phyloP scores from a whole-genome alignment of 2,797 vertebrate genomes.

The Spheniscus humboldti region DNA sequence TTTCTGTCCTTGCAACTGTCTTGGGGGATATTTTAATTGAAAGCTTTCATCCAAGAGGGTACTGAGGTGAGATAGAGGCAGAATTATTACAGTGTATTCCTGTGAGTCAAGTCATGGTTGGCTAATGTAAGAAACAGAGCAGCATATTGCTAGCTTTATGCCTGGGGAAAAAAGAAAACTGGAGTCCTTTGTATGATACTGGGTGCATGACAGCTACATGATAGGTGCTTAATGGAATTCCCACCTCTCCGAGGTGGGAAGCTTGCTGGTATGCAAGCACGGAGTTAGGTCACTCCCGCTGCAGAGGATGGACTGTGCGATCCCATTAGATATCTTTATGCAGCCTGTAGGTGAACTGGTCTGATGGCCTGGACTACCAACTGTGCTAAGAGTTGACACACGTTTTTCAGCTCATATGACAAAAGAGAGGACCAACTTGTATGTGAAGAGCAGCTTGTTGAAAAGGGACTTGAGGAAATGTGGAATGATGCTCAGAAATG shows the following conservation, averaged over 20 bases:
- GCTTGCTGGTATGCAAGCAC: not conserved
- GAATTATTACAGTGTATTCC: not conserved
- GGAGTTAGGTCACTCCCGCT: not conserved
- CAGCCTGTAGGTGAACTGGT: not conserved
- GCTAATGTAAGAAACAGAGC: not conserved
- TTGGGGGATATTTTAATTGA: not conserved
- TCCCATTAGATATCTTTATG: not conserved
- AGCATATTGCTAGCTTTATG: not conserved
- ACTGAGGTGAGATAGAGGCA: not conserved
- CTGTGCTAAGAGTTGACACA: accelerated
- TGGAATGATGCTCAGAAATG: not conserved
- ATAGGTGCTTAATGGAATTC: not conserved
- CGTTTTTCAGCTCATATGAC: not conserved
- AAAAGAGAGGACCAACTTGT: not conserved
- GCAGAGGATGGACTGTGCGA: not conserved
- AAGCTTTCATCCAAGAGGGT: not conserved
- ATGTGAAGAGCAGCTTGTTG: not conserved
- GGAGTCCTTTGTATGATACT: not conserved
- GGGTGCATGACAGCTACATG: not conserved
- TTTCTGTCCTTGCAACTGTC: not conserved
- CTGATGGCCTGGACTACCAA: not conserved
- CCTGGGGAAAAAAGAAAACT: not conserved
- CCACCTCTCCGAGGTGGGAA: not conserved
- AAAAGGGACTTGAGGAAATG: not conserved
- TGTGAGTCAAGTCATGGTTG: not conserved